Base-by-base conservation (phyloP, 1,140 invertebrate species). In the Drosophila rufa region DNA sequence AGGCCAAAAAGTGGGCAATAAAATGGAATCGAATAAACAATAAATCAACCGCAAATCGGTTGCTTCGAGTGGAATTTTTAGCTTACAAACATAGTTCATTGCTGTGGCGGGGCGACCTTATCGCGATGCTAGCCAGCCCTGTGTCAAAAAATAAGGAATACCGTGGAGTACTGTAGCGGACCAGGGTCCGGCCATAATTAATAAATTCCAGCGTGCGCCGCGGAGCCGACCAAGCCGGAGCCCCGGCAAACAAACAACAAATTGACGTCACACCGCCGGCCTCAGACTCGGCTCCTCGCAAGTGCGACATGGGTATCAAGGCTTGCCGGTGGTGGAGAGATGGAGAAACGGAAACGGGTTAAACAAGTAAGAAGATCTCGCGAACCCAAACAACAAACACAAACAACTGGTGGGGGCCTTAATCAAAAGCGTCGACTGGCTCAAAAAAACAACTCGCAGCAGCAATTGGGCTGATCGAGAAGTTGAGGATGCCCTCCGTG, bases 151-250 rank as follows among this genome's bases (percentile, higher is more conserved):
- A 47, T 14, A 55, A 62, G 38, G 69, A 76, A 71, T 79, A 40
- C 46, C 78, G 55, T 77, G 64, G 50, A 42, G 55, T 42, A 27
- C 53, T 30, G 30, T 30, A 38, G 27, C 30, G 42, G 47, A 5
- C 38, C 51, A 22, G 58, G 40, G 30, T 59, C 61, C 71, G 71
- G 59, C 69, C 73, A 87, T 87, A 89, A 89, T 90, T 89, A 85
- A 90, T 90, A 90, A 90, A 89, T 89, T 89, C 84, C 84, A 89
- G 84, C 84, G 84, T 89, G 81, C 85, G 84, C 84, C 81, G 66
- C 66, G 45, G 77, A 68, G 53, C 51, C 43, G 65, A 33, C 56
- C 53, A 66, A 48, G 36, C 15, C 42, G 22, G 15, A 15, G 42
- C 14, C 40, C 57, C 57, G 43, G 56, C 67, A 69, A 58, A 58